Evolutionary conservation across 1,140 invertebrate genomes (phyloP).

Genomic region (Berghia stephanieae): DNA sequence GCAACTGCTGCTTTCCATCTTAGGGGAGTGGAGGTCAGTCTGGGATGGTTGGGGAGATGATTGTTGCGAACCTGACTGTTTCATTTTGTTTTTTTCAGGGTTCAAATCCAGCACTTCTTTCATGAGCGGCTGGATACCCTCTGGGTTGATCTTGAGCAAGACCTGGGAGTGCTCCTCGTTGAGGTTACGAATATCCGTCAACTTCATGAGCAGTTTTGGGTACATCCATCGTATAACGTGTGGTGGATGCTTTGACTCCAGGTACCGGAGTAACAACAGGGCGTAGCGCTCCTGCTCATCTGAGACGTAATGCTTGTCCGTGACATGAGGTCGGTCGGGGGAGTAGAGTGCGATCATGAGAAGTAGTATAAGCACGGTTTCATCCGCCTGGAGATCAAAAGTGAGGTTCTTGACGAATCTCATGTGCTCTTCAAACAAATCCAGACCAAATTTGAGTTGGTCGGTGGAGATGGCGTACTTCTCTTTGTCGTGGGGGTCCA

Average conservation of each 20-base stretch:
- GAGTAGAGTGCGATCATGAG: conserved; percentile 69
- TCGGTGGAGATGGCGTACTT: conserved; percentile 62
- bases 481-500: conserved; percentile 64
- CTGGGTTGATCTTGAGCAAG: conserved; percentile 66
- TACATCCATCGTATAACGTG: conserved; percentile 63
- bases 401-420: conserved; percentile 66
- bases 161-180: conserved; percentile 71
- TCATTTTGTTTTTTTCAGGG: conserved; percentile 45
- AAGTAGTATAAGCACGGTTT: conserved; percentile 69
- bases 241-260: conserved; percentile 67
- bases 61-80: conserved; percentile 10
- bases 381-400: conserved; percentile 68
- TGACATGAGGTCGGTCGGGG: conserved; percentile 68
- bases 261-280: conserved; percentile 68
- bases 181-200: conserved; percentile 70
- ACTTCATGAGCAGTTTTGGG: conserved; percentile 70
- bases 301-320: conserved; percentile 63
- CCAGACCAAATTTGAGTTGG: conserved; percentile 56
- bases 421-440: conserved; percentile 70
- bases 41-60: neutral
- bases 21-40: neutral
- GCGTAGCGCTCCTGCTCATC: conserved; percentile 70
- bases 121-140: conserved; percentile 67
- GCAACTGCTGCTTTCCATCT: neutral
- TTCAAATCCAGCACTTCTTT: conserved; percentile 66